Percentiles rank a stretch among this genome's conserved stretches.
These are phyloP conservation scores for Laticauda colubrina DNA, from an alignment of 2,113 vertebrate genomes.

Conservation along the genomic window DNA sequence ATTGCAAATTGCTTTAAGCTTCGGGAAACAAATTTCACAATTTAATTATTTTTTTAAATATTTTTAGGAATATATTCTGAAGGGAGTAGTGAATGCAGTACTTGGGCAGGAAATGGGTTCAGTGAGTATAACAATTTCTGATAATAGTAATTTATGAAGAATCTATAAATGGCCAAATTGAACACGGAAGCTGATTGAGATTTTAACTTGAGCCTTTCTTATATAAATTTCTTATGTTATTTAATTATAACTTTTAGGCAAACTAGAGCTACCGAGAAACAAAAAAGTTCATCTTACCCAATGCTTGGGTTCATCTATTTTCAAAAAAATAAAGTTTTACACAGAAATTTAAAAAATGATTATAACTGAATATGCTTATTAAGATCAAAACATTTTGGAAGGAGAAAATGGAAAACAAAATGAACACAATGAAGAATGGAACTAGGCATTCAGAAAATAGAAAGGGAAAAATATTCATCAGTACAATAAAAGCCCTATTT, in stretches of 20 bases:
- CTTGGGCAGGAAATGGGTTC: conserved; percentile 92
- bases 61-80: conserved; percentile 91
- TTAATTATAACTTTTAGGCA: neutral
- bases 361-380: neutral
- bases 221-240: neutral
- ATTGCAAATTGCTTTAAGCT: neutral
- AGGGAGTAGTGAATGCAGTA: conserved; percentile 94
- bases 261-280: neutral
- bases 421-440: neutral
- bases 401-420: neutral
- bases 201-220: neutral
- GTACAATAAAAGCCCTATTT: neutral
- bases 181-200: neutral
- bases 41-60: conserved; percentile 24
- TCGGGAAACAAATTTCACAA: neutral
- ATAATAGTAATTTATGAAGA: neutral
- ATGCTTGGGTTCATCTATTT: neutral
- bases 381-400: neutral
- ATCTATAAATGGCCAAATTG: conserved; percentile 6
- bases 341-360: neutral
- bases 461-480: neutral
- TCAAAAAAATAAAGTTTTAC: neutral
- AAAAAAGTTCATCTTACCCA: neutral
- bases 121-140: conserved; percentile 73
- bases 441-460: neutral